Evolutionary conservation across 2,888 invertebrate genomes (phyloP).

Genomic region (Caenorhabditis japonica): DNA sequence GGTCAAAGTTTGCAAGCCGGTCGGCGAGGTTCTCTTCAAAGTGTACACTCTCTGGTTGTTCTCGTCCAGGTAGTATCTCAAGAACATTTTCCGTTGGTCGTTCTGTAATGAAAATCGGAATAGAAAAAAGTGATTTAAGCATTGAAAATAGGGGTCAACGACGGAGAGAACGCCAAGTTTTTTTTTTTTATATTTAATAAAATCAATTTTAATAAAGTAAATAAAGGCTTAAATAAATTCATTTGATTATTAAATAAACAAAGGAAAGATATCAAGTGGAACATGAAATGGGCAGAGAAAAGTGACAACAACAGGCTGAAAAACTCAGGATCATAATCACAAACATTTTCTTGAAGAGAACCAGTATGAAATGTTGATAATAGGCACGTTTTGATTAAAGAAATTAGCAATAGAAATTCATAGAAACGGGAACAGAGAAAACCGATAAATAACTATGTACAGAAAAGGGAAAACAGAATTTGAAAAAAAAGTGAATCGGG

Average conservation of each 20-base stretch:
- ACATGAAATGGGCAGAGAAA: too few species aligned
- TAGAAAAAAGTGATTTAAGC: neutral
- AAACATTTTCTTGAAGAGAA: conserved; percentile 21
- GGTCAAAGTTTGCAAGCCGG: conserved; percentile 87
- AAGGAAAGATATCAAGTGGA: too few species aligned
- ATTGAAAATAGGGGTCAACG: neutral
- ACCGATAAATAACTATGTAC: conserved; percentile 45
- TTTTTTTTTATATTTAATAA: too few species aligned
- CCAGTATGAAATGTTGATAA: conserved; percentile 32
- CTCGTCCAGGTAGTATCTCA: conserved; percentile 86
- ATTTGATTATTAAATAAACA: conserved; percentile 2
- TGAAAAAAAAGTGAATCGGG: conserved; percentile 9
- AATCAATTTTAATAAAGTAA: conserved; percentile 1
- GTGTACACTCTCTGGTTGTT: conserved; percentile 89
- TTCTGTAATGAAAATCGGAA: conserved; percentile 14
- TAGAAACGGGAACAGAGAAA: neutral
- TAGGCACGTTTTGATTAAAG: conserved; percentile 27
- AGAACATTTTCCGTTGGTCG: conserved; percentile 81
- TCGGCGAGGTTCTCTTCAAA: conserved; percentile 86
- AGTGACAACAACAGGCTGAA: conserved; percentile 5
- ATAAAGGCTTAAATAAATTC: conserved; percentile 18
- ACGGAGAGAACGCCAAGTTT: neutral
- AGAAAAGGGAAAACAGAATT: neutral
- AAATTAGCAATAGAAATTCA: neutral
- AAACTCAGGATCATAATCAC: conserved; percentile 28